Percentiles rank a stretch among this genome's conserved stretches.
Conservation (phyloP, 2,888 invertebrate genomes). For the Sepiola atlantica region DNA sequence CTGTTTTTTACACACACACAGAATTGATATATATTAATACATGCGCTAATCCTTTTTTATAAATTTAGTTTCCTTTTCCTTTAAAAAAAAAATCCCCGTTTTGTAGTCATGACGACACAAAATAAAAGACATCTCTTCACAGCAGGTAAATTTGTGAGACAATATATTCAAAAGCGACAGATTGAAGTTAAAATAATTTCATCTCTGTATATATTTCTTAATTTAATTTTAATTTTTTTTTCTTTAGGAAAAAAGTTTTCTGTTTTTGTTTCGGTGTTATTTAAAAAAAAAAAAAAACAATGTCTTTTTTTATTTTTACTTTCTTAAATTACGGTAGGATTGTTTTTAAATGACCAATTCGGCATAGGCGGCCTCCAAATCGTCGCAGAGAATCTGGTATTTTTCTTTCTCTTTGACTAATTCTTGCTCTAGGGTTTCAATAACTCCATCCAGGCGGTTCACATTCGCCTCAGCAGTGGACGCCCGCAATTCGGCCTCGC, state of each 20-base stretch:
- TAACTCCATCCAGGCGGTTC: slow-evolving; percentile 35
- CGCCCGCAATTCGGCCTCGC: slow-evolving; percentile 39
- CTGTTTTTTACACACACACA: too few species aligned
- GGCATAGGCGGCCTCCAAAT: slow-evolving; percentile 42
- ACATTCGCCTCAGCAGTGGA: slow-evolving; percentile 43
- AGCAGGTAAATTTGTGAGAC: not conserved
- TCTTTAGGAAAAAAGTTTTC: not conserved
- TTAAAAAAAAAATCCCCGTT: not conserved
- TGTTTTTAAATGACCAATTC: slow-evolving; percentile 41
- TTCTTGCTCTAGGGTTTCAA: slow-evolving; percentile 33
- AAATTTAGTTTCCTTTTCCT: not conserved
- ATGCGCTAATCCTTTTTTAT: not conserved
- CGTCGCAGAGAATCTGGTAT: slow-evolving; percentile 43
- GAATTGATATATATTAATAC: not conserved
- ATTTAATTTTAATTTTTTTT: not conserved
- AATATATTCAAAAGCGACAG: not conserved
- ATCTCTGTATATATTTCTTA: not conserved
- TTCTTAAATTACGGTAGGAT: not conserved
- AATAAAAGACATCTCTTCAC: not conserved
- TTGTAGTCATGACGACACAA: not conserved
- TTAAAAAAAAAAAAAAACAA: not conserved
- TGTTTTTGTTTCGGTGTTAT: not conserved
- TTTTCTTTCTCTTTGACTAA: slow-evolving; percentile 38
- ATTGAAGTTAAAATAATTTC: not conserved
- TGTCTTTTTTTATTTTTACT: not conserved